These are phyloP conservation scores for Drosophila nannoptera DNA, from an alignment of 1,140 invertebrate species.

Conservation along the genomic window DNA sequence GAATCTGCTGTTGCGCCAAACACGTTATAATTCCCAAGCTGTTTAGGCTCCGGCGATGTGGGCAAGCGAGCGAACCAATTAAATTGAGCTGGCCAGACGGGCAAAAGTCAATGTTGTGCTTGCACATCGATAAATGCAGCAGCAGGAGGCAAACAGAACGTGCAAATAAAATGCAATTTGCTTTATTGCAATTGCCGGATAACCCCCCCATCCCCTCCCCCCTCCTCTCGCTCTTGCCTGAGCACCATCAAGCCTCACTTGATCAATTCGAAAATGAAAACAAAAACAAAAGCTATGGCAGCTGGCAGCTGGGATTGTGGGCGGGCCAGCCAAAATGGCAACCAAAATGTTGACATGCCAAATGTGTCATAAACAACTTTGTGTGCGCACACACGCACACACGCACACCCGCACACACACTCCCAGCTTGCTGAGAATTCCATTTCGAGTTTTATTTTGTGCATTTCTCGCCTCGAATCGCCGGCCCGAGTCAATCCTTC, in stretches of 20 bases:
- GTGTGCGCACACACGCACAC: slow-evolving; percentile 21
- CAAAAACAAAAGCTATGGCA: no score
- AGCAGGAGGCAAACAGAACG: slow-evolving; percentile 31
- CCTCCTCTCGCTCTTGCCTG: slow-evolving; percentile 9
- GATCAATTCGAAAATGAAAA: slow-evolving; percentile 32
- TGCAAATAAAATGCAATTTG: slow-evolving; percentile 28
- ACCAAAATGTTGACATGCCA: slow-evolving; percentile 48
- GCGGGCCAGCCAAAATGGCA: slow-evolving; percentile 6
- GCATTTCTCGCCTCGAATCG: neutral
- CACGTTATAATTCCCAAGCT: neutral
- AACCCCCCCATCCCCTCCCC: neutral
- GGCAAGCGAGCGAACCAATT: slow-evolving; percentile 26
- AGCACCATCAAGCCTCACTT: no score
- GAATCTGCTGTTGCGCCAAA: no score
- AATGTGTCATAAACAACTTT: slow-evolving; percentile 52
- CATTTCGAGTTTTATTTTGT: slow-evolving; percentile 32
- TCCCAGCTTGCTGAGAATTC: slow-evolving; percentile 24
- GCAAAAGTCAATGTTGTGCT: slow-evolving; percentile 36
- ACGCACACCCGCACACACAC: neutral
- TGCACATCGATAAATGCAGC: slow-evolving; percentile 40
- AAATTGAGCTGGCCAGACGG: slow-evolving; percentile 28
- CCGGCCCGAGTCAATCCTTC: slow-evolving; percentile 12
- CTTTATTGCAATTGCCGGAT: slow-evolving; percentile 10
- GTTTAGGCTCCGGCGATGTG: slow-evolving; percentile 11
- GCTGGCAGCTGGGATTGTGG: neutral